These are phyloP conservation scores for Chlorodrepanis virens DNA, from an alignment of 2,113 vertebrate genomes.

Conservation along the genomic window DNA sequence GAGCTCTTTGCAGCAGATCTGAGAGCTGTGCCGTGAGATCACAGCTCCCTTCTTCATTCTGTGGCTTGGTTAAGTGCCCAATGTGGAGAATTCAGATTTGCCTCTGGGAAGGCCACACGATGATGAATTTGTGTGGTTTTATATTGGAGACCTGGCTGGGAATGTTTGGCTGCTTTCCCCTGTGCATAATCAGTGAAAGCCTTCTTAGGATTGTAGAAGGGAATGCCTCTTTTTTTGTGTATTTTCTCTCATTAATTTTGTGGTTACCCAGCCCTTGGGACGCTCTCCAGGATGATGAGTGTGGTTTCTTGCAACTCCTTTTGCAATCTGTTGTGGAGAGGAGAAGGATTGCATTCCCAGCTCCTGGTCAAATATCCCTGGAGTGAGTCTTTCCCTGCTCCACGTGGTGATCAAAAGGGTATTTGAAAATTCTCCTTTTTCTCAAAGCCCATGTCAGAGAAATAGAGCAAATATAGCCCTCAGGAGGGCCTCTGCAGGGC, in stretches of 20 bases:
- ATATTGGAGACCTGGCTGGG: not conserved
- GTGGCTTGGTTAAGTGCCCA: not conserved
- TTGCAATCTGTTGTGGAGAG: not conserved
- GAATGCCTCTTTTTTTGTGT: not conserved
- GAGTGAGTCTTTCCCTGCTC: not conserved
- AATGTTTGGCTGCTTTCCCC: not conserved
- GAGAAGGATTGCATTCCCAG: not conserved
- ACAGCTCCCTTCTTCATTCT: not conserved
- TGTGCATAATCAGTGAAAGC: not conserved
- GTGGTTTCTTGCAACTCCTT: not conserved
- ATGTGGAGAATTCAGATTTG: not conserved
- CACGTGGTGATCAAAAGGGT: not conserved
- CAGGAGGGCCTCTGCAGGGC: not conserved
- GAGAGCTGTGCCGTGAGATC: not conserved
- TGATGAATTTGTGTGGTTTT: not conserved
- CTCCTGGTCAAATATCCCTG: not conserved
- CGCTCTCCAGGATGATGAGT: not conserved
- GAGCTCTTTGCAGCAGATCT: not conserved
- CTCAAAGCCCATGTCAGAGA: not conserved
- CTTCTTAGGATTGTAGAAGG: not conserved
- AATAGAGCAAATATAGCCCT: not conserved
- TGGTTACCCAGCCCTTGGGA: conserved; percentile 11
- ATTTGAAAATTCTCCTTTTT: not conserved
- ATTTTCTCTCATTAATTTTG: not conserved
- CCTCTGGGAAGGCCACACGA: not conserved